Evolutionary conservation across 2,888 invertebrate species (phyloP), one percentile per base, ranked within the genome.

Genomic region (Dromius quadrimaculatus): DNA sequence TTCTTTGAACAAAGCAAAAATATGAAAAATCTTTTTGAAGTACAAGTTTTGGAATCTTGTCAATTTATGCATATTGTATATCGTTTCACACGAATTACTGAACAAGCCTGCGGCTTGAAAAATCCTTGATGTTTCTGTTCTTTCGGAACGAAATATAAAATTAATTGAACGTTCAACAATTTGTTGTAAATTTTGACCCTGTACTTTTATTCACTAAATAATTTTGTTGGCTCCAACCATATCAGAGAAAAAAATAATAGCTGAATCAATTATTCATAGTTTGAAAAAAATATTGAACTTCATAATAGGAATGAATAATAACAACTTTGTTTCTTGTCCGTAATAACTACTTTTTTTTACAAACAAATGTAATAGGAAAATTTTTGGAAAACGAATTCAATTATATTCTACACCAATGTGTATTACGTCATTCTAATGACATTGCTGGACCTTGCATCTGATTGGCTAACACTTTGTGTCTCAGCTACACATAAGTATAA

Each of bases 401-500:
- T n/a, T n/a, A n/a, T n/a, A n/a, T n/a, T n/a, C 62, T 19, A 41
- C 62, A 41, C 62, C 62, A 38, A 41, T 62, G 62, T 3, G 41
- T 23, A 62, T 62, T 62, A 62, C 62, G 62, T 62, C 62, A 62
- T 62, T 41, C 19, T 62, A 62, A 41, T 62, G 62, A 62, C 62
- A 62, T 62, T 62, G 62, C 23, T 23, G 41, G 62, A 62, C 62
- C 62, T 62, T 62, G 62, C 41, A 15, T 41, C 13, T 62, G 23
- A 62, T 62, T 62, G 62, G 62, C 19, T 22, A 17, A 41, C 36
- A 43, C 62, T 59, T 15, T 62, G 62, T 62, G 23, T 62, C 23
- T 41, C 19, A 62, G 62, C 62, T 41, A 38, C 23, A 62, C 38
- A 41, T 62, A 62, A 62, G 23, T 41, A 41, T 41, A 20, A 62